phyloP scores from a whole-genome alignment of 2,797 vertebrate species.

The Melopsittacus undulatus region DNA sequence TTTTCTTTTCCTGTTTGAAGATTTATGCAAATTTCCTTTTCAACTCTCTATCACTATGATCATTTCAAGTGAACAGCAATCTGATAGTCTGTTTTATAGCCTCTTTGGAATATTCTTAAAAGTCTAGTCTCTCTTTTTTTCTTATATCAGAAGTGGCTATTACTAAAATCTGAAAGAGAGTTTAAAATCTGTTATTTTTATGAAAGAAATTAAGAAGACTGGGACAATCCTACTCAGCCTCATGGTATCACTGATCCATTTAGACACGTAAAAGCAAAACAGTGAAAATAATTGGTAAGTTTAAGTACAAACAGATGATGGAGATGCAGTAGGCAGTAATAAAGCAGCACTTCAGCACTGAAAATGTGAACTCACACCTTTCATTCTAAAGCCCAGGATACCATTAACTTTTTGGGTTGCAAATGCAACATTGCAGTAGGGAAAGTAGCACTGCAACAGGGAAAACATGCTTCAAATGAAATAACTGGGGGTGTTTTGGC shows the following conservation, averaged over 20 bases:
- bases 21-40: slow-evolving; percentile 26
- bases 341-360: background rate
- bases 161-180: background rate
- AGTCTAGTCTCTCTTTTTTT: background rate
- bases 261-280: background rate
- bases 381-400: background rate
- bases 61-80: slow-evolving; percentile 6
- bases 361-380: background rate
- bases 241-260: background rate
- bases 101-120: background rate
- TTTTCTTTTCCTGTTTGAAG: background rate
- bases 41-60: background rate
- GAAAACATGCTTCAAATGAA: background rate
- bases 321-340: background rate
- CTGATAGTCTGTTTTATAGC: background rate
- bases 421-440: background rate
- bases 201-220: background rate
- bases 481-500: background rate
- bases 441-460: background rate
- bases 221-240: background rate
- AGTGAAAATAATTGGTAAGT: background rate
- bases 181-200: background rate
- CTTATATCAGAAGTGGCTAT: background rate
- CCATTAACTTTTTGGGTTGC: background rate
- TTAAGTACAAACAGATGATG: background rate